phyloP scores from a whole-genome alignment of 2,888 invertebrate genomes.

The Drosophila prolongata region DNA sequence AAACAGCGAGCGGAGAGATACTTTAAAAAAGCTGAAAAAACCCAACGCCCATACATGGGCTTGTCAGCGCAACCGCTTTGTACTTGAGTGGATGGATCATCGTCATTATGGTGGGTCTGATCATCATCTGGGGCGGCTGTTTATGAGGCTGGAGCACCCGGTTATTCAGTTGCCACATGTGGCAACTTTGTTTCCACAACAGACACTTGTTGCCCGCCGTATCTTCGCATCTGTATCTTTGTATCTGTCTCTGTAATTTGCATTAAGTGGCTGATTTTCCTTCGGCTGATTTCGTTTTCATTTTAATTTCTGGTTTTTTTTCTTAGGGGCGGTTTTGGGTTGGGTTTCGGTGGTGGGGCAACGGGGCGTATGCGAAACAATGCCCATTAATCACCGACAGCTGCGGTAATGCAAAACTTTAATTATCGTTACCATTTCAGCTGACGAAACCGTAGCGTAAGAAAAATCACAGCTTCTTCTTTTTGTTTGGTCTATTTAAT shows the following conservation, averaged over 20 bases:
- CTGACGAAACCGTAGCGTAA: slow-evolving; percentile 57
- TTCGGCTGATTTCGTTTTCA: slow-evolving; percentile 36
- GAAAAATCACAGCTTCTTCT: slow-evolving; percentile 20
- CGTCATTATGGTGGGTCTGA: slow-evolving; percentile 9
- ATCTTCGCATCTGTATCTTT: slow-evolving; percentile 36
- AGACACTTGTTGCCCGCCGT: slow-evolving; percentile 52
- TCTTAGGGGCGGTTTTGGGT: slow-evolving; percentile 18
- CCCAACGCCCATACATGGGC: slow-evolving; percentile 55
- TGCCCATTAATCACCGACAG: slow-evolving; percentile 67
- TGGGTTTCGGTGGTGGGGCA: slow-evolving; percentile 53
- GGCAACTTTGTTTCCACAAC: slow-evolving; percentile 57
- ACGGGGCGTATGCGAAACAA: slow-evolving; percentile 63
- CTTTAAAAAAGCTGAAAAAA: slow-evolving; percentile 18
- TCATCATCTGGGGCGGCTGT: slow-evolving; percentile 45
- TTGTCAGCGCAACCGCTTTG: slow-evolving; percentile 58
- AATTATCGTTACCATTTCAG: slow-evolving; percentile 60
- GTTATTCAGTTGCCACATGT: slow-evolving; percentile 52
- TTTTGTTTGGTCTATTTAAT: slow-evolving; percentile 59
- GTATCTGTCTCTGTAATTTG: slow-evolving; percentile 62
- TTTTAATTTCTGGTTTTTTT: slow-evolving; percentile 17
- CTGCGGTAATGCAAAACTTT: slow-evolving; percentile 58
- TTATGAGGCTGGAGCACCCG: slow-evolving; percentile 57
- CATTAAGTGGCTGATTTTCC: slow-evolving; percentile 65
- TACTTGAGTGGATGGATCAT: slow-evolving; percentile 38
- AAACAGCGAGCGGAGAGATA: slow-evolving; percentile 26